These are phyloP conservation scores for Calephelis virginiensis DNA, from an alignment of 1,140 invertebrate genomes.

Conservation along the genomic window DNA sequence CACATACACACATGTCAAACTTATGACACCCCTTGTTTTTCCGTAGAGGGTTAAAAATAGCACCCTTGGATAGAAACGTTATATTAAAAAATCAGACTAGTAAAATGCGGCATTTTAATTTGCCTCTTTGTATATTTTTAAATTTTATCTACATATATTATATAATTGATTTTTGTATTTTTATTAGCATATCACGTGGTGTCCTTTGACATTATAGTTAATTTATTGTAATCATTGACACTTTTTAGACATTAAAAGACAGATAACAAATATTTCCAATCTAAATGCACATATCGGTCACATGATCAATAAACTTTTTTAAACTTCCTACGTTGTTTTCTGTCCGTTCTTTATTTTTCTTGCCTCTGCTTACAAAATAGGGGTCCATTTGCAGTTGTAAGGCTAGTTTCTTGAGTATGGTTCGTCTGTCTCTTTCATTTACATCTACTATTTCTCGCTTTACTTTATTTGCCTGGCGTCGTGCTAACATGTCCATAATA, in stretches of 20 bases:
- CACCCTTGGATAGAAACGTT: too few species aligned
- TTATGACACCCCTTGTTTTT: too few species aligned
- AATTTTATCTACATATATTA: neutral
- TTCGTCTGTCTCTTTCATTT: constrained; percentile 58
- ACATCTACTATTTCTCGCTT: constrained; percentile 53
- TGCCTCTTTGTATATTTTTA: constrained; percentile 2
- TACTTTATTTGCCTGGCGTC: constrained; percentile 38
- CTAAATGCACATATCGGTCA: neutral
- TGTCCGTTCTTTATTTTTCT: constrained; percentile 41
- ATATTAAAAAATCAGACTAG: neutral
- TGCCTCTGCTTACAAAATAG: constrained; percentile 68
- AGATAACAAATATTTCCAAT: neutral
- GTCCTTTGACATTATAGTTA: too few species aligned
- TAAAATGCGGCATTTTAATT: neutral
- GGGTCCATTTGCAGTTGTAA: constrained; percentile 66
- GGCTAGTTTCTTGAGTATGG: constrained; percentile 63
- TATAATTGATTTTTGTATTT: neutral
- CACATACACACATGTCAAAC: too few species aligned
- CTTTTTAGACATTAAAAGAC: too few species aligned
- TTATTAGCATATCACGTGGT: neutral
- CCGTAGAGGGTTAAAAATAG: too few species aligned
- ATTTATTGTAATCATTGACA: too few species aligned
- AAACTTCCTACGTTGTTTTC: constrained; percentile 4
- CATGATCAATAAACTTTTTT: constrained; percentile 1
- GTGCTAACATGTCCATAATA: constrained; percentile 48